A percentile compares a stretch with the other conserved stretches of the same genome.
phyloP scores from a whole-genome alignment of 2,888 invertebrate species.

The Drosophila austrosaltans region DNA sequence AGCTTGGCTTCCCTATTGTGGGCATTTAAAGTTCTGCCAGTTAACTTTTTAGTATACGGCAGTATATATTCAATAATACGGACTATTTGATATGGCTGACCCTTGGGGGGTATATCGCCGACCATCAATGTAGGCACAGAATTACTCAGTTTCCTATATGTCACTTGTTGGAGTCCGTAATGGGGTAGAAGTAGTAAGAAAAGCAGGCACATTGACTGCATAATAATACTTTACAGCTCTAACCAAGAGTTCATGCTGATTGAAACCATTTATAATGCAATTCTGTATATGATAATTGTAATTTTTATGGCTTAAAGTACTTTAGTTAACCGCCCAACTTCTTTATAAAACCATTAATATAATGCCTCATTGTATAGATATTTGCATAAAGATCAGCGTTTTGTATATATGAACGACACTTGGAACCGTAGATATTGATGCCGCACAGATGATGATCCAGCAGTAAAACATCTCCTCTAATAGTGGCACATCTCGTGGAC shows the following conservation, averaged over 20 bases:
- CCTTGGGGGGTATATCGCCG: slow-evolving; percentile 17
- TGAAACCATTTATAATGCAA: background rate
- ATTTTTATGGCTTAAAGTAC: too few species aligned
- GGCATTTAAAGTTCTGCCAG: background rate
- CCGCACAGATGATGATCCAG: slow-evolving; percentile 22
- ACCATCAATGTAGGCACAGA: slow-evolving; percentile 8
- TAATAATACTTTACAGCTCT: background rate
- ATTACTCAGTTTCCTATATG: background rate
- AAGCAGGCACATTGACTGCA: slow-evolving; percentile 18
- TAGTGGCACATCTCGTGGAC: slow-evolving; percentile 20
- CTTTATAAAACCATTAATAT: slow-evolving; percentile 1
- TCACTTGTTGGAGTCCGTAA: background rate
- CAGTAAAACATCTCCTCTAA: slow-evolving; percentile 26
- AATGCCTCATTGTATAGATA: slow-evolving; percentile 1
- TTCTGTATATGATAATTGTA: background rate
- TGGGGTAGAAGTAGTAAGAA: background rate
- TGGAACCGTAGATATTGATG: slow-evolving; percentile 32
- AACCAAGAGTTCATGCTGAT: background rate
- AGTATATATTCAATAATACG: slow-evolving; percentile 48
- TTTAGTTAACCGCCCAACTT: background rate
- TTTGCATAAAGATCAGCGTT: slow-evolving; percentile 37
- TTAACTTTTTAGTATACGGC: slow-evolving; percentile 23
- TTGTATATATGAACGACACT: background rate
- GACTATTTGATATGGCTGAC: slow-evolving; percentile 42
- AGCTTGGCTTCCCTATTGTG: too few species aligned